Evolutionary conservation across 2,113 vertebrate species (phyloP), one percentile per base, ranked within the genome.

Genomic region (Sander vitreus): DNA sequence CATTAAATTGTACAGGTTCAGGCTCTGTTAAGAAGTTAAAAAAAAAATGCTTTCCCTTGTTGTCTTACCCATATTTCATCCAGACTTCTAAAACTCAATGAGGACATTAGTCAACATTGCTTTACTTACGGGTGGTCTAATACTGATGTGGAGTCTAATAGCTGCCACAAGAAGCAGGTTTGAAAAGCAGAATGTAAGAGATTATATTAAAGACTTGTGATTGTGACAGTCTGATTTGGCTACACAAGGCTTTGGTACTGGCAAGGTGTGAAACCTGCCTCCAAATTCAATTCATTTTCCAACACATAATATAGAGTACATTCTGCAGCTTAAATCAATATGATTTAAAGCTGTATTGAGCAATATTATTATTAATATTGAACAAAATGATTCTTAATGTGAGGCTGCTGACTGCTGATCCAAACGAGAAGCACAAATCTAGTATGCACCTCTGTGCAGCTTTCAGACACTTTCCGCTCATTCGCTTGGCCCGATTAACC

Each of bases 191-290:
- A 21, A 53, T 66, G 50, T 71, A 55, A 69, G 21, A 60, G 9
- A 71, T 74, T 63, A 33, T 6, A 27, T 39, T 70, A 74, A 59
- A 58, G n/a, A 30, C 19, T 1, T n/a, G 36, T 63, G 0, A 66
- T 66, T 53, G 30, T 33, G 30, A 33, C 19, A 73, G 18, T 76
- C 30, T 27, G 59, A 21, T 80, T 43, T n/a, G 45, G 43, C 51
- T 30, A 8, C 27, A 51, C 5, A 54, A 73, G 59, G 27, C 36
- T 66, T 70, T 62, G 27, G n/a, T 47, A 18, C 30, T 57, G 27
- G 57, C 33, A 76, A 69, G 30, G 54, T 73, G 50, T 79, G 33
- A 82, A 75, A 55, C 66, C 59, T 48, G 53, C n/a, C 25, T 75
- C 57, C 19, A 50, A 53, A 27, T 51, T 55, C 33, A 59, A 79